Evolutionary conservation across 2,113 vertebrate genomes (phyloP), one percentile per base, ranked within the genome.

Genomic region (Potamarius usumacintae): DNA sequence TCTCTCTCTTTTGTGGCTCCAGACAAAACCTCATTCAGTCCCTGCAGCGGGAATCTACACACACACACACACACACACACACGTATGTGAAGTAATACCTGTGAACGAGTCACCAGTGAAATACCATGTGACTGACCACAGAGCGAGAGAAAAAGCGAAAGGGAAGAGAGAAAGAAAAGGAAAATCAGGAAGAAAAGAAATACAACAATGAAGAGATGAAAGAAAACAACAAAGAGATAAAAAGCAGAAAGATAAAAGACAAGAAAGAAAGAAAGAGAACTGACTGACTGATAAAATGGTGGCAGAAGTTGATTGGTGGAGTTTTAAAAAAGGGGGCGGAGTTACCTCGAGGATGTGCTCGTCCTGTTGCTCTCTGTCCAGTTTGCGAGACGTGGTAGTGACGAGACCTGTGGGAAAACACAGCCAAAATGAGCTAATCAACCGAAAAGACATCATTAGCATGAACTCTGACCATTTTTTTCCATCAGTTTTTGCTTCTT

Each of bases 311-410:
- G 58, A 82, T 22, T 82, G 58, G 27, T 83, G 48, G 58, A 78
- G 62, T 65, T 34, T 42, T 42, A 0, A 72, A 79, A 25, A 42
- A 18, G 9, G 48, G 50, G 79, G 50, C 58, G 60, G 0, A 15
- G 91, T 96, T 94, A 99, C 98, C 96, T 99, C 98, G 27, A 99
- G 91, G 93, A 99, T 96, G 91, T 99, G 98, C 82, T 99, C 98
- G 11, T 92, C 96, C 77, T 99, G 98, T 86, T 99, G 98, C 67
- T 99, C 98, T 82, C 98, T 93, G 93, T 99, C 98, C 86, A 99
- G 94, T 91, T 94, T 98, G 89, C 98, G 97, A 63, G 98, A 97
- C 3, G 98, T 99, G 2, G 98, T 99, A 77, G 96, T 96, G 89
- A 99, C 96, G 85, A 99, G 95, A 87, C 98, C 98, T 99, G 93